Conservation (phyloP, 2,797 vertebrate genomes). For the Leptatherina wallacei region DNA sequence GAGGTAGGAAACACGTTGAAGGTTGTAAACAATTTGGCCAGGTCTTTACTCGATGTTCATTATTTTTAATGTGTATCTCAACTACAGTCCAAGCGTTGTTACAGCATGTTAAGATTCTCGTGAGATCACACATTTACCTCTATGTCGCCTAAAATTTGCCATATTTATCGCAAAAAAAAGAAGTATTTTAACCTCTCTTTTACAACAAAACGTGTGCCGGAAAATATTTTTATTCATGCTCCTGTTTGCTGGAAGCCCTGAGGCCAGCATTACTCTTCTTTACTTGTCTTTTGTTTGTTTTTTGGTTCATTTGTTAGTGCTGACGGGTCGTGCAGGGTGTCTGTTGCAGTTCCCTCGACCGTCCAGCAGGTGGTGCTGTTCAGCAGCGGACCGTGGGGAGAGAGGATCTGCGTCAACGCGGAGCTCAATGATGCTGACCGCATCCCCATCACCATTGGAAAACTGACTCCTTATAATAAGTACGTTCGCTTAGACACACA, state of each 20-base stretch:
- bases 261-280: not conserved
- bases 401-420: constrained; percentile 73
- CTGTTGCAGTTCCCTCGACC: constrained; percentile 66
- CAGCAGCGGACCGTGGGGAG: constrained; percentile 79
- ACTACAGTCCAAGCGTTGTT: no score
- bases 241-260: fast-evolving
- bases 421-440: constrained; percentile 74
- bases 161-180: not conserved
- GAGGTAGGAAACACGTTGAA: constrained; percentile 62
- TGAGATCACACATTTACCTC: not conserved
- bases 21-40: not conserved
- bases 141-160: constrained; percentile 9
- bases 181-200: not conserved
- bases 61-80: not conserved
- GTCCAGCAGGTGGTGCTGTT: constrained; percentile 84
- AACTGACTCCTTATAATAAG: constrained; percentile 83
- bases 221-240: fast-evolving
- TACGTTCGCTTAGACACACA: constrained; percentile 25
- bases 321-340: constrained; percentile 54
- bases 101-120: not conserved
- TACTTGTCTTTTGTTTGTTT: not conserved
- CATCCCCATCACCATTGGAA: constrained; percentile 76
- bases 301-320: constrained; percentile 36
- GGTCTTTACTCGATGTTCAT: not conserved
- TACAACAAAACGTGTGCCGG: fast-evolving